Base-by-base conservation (phyloP, 53 echinoderm and acorn worm species). In the Holothuria leucospilota region DNA sequence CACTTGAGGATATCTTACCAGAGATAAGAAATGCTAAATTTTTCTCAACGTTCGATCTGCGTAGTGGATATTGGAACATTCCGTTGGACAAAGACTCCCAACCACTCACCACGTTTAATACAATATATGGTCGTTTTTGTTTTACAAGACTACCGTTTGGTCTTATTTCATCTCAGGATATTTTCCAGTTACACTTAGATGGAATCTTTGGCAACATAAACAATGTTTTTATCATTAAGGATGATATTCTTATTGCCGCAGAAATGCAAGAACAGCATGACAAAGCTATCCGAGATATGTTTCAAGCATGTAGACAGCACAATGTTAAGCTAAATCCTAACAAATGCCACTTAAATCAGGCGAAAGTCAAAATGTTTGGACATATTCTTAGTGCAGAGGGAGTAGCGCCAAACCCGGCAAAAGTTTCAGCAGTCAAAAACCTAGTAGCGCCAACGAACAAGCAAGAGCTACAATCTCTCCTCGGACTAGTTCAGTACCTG, bases 1-100 rank as follows among this genome's bases (percentile, higher is more conserved):
- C 72, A 26, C 62, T 72, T 58, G 86, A 74, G 4, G 86, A 86
- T 34, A 86, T 86, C 71, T 25, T 86, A 38, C 86, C 86, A 58
- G 74, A 74, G 25, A 14, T 86, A 73, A 42, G 86, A 14, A 73
- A 86, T 5, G 40, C 56, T 1, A 74, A 41, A 25, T 52, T 13
- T 46, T 85, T 85, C 58, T 85, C 86, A 20, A 85, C 86, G 60
- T 71, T 85, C 13, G 73, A 85, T 40, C 20, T 86, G 5, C 71
- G 86, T 15, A 85, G 85, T 58, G 70, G 85, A 72, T 72, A 85
- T 59, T 72, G 86, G 60, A 73, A 74, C 20, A 86, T 86, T 39
- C 86, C 86, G 13, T 30, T 86, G 40, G 73, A 60, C 60, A 73
- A 28, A 59, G 51, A 20, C 5, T 85, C 73, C 11, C 86, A 85